These are phyloP conservation scores for Brachionus manjavacas DNA, from an alignment of 1,140 invertebrate species.

Conservation along the genomic window DNA sequence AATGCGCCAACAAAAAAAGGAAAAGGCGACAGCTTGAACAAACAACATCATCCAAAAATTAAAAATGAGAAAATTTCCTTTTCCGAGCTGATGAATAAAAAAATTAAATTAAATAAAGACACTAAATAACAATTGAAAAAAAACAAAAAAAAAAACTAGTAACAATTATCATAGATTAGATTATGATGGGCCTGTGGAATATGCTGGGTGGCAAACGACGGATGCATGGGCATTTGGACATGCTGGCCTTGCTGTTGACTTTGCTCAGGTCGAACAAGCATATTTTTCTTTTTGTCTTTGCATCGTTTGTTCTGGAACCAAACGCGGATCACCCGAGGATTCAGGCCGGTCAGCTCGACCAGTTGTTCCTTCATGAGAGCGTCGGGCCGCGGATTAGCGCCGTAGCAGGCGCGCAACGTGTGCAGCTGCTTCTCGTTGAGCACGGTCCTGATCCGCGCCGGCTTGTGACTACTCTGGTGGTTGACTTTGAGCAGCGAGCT, in stretches of 20 bases:
- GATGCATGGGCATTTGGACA: constrained; percentile 64
- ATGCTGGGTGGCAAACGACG: neutral
- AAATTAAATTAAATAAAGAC: neutral
- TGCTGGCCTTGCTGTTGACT: constrained; percentile 59
- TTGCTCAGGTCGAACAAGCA: constrained; percentile 93
- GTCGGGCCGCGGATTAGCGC: constrained; percentile 92
- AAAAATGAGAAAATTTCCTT: neutral
- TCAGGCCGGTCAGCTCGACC: constrained; percentile 94
- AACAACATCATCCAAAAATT: neutral
- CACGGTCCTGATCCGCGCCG: constrained; percentile 90
- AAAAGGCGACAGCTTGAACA: neutral
- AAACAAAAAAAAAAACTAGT: neutral
- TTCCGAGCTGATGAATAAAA: neutral
- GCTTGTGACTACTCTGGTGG: constrained; percentile 63
- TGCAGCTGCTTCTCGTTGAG: constrained; percentile 97
- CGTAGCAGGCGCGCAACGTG: constrained; percentile 82
- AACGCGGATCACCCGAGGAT: constrained; percentile 87
- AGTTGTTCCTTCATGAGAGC: constrained; percentile 98
- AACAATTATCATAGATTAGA: constrained; percentile 28
- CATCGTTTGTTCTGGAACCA: constrained; percentile 99
- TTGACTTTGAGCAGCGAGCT: constrained; percentile 19
- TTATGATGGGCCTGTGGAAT: neutral
- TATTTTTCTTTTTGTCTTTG: constrained; percentile 96
- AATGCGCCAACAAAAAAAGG: neutral
- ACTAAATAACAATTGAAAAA: neutral